phyloP scores from a whole-genome alignment of 2,113 vertebrate genomes.

The Gadus macrocephalus region DNA sequence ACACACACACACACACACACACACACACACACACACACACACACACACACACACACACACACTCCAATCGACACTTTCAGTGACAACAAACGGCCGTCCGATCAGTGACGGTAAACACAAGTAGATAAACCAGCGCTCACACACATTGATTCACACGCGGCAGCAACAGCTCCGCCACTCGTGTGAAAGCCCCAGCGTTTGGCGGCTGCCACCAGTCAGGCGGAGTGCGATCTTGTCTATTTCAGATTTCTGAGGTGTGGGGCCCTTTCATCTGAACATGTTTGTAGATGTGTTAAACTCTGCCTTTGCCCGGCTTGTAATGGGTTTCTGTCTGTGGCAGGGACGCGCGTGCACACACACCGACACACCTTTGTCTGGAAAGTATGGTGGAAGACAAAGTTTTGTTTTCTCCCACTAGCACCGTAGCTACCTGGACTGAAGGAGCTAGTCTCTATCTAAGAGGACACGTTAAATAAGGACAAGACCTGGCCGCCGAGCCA shows the following conservation, averaged over 20 bases:
- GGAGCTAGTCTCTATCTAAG: neutral
- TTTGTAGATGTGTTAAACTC: neutral
- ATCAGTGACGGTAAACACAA: too few relatives aligned
- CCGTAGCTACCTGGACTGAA: neutral
- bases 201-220: neutral
- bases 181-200: too few relatives aligned
- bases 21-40: too few relatives aligned
- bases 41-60: too few relatives aligned
- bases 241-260: neutral
- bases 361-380: too few relatives aligned
- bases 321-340: neutral
- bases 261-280: neutral
- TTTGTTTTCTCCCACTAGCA: neutral
- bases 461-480: neutral
- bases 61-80: too few relatives aligned
- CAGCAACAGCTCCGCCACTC: too few relatives aligned
- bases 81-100: too few relatives aligned
- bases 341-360: neutral
- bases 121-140: too few relatives aligned
- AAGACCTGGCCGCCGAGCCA: conserved; percentile 11
- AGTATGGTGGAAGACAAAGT: too few relatives aligned
- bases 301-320: neutral
- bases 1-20: too few relatives aligned
- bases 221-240: neutral
- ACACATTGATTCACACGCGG: too few relatives aligned